Base-by-base conservation (phyloP, 1,140 invertebrate species). In the Telenomus remus region DNA sequence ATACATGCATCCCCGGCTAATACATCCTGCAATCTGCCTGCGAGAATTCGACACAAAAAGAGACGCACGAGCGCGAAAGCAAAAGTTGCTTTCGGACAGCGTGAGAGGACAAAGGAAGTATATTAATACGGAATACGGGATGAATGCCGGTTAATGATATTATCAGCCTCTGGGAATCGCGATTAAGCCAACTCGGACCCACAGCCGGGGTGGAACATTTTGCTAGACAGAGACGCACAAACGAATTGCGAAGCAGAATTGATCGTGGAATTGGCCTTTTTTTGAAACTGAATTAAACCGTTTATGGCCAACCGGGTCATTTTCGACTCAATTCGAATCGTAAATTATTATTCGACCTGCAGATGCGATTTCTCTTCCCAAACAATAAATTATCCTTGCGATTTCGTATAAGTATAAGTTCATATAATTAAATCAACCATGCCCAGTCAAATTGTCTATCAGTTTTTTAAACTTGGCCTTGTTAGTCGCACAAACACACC, bases 21-120 rank as follows among this genome's bases (percentile, higher is more conserved):
- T 70, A 71, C 70, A 71, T 78, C 57, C 56, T 60, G 76, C 64
- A 73, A 75, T 76, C 66, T 66, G 65, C 57, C 59, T 63, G 76
- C 71, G 76, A 78, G 76, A 78, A 78, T 74, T 63, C 27, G 19
- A 64, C 37, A 47, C 13, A 66, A 74, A 71, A 64, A 35, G 39
- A 56, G 50, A 57, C 54, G 55, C 68, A 76, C 2, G 19, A 71
- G 50, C 19, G 54, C 5, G 46, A 16, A 43, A n/a, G n/a, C n/a
- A n/a, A n/a, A 65, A 51, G 71, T 61, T 60, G 54, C 6, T 27
- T 74, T 74, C 64, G 48, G 15, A 51, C 51, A 64, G 57, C 19
- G 64, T 54, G 68, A 56, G 63, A 77, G 59, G 72, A 76, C 68
- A 68, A 51, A 64, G 44, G 48, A 66, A 71, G 66, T 46, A 51